Base-by-base conservation (phyloP, 2,888 invertebrate species). In the Agonopterix subpropinquella region DNA sequence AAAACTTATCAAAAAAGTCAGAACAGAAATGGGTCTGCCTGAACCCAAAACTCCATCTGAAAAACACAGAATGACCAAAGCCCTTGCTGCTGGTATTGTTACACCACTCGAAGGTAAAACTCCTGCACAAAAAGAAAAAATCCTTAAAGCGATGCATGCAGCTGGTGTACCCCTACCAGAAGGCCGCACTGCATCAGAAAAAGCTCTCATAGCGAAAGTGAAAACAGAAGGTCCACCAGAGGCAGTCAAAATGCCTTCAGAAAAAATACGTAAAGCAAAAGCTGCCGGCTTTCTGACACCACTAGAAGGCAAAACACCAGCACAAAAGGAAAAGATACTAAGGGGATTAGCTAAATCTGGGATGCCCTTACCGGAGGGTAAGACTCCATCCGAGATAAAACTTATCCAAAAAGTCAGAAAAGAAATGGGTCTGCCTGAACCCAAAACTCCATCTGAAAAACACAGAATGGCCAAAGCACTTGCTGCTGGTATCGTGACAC, bases 281-380 rank as follows among this genome's bases (percentile, higher is more conserved):
- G 45, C 44, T 4, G 58, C 57, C 1, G 69, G 69, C 0, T 11
- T 66, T 1, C 45, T 69, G 8, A 59, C 59, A 1, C 71, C 71
- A 1, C 50, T 70, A 41, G 62, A 64, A 56, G 70, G 69, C 0
- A 65, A 65, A 58, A 46, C 62, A 11, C 37, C 51, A 5, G 48
- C 50, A 2, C 53, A 69, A 51, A 68, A 71, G 55, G 64, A 67
- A 54, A 62, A 54, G 28, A 58, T 60, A 28, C 9, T 65, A n/a
- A 50, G 42, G 45, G 56, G 44, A 11, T 46, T 39, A 43, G 56
- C 54, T 3, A 50, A 49, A 13, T n/a, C 49, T 11, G 59, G 59
- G 0, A 51, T 64, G n/a, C 56, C 59, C 4, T 51, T 70, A 1
- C 65, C 67, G 2, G 65, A 64, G 52, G 65, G 58, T 0, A 55